Evolutionary conservation across 1,140 invertebrate species (phyloP).

Genomic region (Geopemphigus sp.): DNA sequence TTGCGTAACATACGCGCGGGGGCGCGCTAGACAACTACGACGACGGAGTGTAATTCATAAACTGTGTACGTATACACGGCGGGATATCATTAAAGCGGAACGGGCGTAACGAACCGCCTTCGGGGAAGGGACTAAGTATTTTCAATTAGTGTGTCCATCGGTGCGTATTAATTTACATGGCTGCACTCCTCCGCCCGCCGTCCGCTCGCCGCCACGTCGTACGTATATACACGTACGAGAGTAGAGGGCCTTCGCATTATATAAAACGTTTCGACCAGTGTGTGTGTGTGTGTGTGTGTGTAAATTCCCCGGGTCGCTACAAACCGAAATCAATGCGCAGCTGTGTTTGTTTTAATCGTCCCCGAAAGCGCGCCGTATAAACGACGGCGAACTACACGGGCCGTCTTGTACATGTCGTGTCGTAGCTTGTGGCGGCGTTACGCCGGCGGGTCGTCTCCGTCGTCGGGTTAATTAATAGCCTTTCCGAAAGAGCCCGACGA

Average conservation of each 20-base stretch:
- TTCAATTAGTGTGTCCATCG: constrained; percentile 47
- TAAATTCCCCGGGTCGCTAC: background rate
- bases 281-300: background rate
- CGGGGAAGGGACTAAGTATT: constrained; percentile 48
- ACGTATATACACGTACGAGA: background rate
- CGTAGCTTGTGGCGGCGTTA: too few relatives aligned
- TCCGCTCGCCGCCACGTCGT: background rate
- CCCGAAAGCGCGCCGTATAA: background rate
- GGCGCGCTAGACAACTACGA: background rate
- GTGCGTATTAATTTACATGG: constrained; percentile 50
- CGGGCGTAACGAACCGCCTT: constrained; percentile 50
- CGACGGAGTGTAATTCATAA: background rate
- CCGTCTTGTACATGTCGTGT: too few relatives aligned
- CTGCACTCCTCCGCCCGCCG: background rate
- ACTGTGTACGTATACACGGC: background rate
- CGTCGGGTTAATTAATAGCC: constrained; percentile 2
- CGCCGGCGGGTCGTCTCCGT: too few relatives aligned
- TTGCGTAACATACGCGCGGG: background rate
- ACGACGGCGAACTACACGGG: too few relatives aligned
- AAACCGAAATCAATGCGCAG: constrained; percentile 31
- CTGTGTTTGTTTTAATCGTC: constrained; percentile 39
- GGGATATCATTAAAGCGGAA: constrained; percentile 43
- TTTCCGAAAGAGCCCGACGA: background rate
- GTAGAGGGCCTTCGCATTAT: too few relatives aligned
- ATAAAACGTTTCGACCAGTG: constrained; percentile 2